Evolutionary conservation across 2,113 vertebrate genomes (phyloP).

Genomic region (Thermophis baileyi): DNA sequence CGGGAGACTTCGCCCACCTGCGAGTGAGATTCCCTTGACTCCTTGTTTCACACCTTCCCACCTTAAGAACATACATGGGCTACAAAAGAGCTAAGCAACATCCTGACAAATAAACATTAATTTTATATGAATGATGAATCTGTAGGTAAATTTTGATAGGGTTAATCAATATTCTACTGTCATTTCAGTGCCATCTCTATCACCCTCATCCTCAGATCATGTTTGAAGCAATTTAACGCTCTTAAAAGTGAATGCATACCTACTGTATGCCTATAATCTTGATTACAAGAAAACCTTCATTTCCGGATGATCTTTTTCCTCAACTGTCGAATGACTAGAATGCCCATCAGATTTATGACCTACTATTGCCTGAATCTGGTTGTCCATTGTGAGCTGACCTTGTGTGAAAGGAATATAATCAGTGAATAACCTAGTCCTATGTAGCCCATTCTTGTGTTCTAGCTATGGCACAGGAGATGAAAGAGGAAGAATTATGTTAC

Average conservation of each 20-base stretch:
- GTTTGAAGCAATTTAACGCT: not conserved
- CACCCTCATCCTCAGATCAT: not conserved
- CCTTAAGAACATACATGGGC: not conserved
- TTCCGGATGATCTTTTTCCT: not conserved
- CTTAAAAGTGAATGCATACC: not conserved
- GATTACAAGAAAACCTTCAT: not conserved
- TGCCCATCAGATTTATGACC: not conserved
- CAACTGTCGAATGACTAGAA: not conserved
- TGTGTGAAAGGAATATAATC: not conserved
- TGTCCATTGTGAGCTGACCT: not conserved
- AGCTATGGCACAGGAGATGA: not conserved
- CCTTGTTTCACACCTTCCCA: not conserved
- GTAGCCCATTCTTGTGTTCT: not conserved
- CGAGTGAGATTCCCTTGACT: not conserved
- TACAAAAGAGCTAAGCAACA: not conserved
- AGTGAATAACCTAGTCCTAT: not conserved
- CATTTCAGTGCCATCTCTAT: not conserved
- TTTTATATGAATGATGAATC: not conserved
- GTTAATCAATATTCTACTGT: not conserved
- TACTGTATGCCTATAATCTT: not conserved
- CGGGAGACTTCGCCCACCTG: too few species aligned
- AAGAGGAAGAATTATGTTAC: not conserved
- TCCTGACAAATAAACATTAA: not conserved
- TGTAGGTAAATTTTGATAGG: not conserved
- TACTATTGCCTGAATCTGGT: not conserved